Base-by-base conservation (phyloP, 2,888 invertebrate species). In the Oegoconia quadripuncta region DNA sequence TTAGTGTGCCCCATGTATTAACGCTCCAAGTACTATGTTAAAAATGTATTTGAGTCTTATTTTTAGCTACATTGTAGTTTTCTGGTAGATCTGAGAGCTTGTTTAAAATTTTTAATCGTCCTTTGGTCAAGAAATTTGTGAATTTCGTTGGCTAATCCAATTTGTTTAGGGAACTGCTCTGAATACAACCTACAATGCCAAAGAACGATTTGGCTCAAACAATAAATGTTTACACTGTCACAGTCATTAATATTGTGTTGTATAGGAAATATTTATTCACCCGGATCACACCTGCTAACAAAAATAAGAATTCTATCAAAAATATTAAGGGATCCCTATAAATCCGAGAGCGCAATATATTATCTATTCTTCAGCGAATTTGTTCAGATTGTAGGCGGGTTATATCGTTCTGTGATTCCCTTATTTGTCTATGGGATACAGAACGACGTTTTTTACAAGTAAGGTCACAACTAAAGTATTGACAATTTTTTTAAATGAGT, bases 311-410 rank as follows among this genome's bases (percentile, higher is more conserved):
- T n/a, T n/a, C n/a, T n/a, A n/a, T n/a, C 42, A 41, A 36, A n/a
- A 44, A 55, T 48, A 59, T n/a, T n/a, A 61, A 55, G 60, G 57
- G 59, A n/a, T n/a, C n/a, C n/a, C 53, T 55, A 54, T 64, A 58
- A 59, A 48, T 52, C 52, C 43, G 70, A 69, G 74, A 65, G 44
- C 49, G 46, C 72, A 64, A 86, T 84, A 83, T 83, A 84, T 83
- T 81, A 67, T 70, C 70, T 60, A 74, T 83, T n/a, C n/a, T n/a
- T 80, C 70, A 78, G 53, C 56, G 43, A 80, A 86, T 86, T 82
- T 84, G 86, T 81, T 69, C 51, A 59, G 55, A 53, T 58, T 46
- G 82, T 81, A 80, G 86, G 86, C 86, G 86, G 86, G 83, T 78
- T 69, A 44, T 55, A 61, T 63, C 53, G 61, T 57, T 56, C 55